phyloP scores from a whole-genome alignment of 2,888 invertebrate species.

The Phasia obesa region DNA sequence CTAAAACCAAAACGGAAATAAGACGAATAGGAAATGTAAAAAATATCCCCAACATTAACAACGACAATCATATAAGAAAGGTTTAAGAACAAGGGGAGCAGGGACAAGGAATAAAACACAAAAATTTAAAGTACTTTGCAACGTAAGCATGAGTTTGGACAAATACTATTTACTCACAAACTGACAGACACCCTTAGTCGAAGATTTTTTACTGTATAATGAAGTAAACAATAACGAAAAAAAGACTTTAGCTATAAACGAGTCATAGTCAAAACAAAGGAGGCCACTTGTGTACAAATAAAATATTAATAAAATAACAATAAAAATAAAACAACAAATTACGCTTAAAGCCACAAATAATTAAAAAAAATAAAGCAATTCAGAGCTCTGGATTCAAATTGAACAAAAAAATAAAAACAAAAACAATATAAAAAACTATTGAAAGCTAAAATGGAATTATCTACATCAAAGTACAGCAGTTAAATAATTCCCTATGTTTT shows the following conservation, averaged over 20 bases:
- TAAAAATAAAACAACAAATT: slow-evolving; percentile 34
- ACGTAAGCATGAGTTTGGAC: slow-evolving; percentile 15
- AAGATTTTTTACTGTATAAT: neutral
- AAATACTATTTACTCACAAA: slow-evolving; percentile 23
- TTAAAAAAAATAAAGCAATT: no score
- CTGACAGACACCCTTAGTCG: neutral
- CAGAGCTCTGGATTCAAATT: no score
- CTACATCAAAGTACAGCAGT: no score
- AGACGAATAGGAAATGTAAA: slow-evolving; percentile 11
- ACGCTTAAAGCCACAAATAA: no score
- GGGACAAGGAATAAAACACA: neutral
- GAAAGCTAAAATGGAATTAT: no score
- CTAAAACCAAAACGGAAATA: slow-evolving; percentile 31
- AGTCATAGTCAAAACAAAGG: slow-evolving; percentile 44
- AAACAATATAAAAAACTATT: no score
- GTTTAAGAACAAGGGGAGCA: no score
- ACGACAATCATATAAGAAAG: neutral
- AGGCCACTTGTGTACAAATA: slow-evolving; percentile 46
- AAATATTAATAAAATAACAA: no score
- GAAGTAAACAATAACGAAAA: neutral
- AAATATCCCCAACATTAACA: slow-evolving; percentile 23
- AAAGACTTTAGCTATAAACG: slow-evolving; percentile 25
- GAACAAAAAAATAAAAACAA: no score
- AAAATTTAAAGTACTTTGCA: slow-evolving; percentile 6
- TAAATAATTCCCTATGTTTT: no score